These are phyloP conservation scores for Halictus rubicundus DNA, from an alignment of 1,140 invertebrate species.

Conservation along the genomic window DNA sequence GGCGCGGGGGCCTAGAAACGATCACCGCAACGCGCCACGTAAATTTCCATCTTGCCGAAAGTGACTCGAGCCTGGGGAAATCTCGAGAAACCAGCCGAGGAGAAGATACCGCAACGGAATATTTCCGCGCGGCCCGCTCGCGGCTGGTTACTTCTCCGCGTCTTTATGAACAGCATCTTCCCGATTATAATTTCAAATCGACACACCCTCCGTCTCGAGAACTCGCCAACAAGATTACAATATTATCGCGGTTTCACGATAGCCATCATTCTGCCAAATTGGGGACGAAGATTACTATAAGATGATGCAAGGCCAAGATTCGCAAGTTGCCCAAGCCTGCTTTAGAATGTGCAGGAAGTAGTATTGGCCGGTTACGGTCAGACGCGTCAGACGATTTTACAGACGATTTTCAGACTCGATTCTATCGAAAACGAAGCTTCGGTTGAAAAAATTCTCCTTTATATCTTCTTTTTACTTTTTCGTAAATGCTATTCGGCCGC, in stretches of 20 bases:
- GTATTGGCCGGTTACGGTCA: no score
- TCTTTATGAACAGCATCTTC: conserved; percentile 20
- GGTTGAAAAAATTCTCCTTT: no score
- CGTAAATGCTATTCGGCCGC: no score
- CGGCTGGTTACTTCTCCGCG: neutral
- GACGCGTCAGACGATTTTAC: no score
- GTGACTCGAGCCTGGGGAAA: conserved; percentile 30
- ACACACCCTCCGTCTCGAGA: neutral
- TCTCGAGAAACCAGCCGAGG: neutral
- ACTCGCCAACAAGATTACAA: conserved; percentile 8
- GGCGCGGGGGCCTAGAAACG: conserved; percentile 16
- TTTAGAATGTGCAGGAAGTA: no score
- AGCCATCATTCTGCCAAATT: conserved; percentile 4
- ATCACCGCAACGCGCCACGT: conserved; percentile 2
- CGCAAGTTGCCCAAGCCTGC: no score
- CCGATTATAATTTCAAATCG: conserved; percentile 48
- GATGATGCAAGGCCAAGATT: no score
- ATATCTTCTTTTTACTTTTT: no score
- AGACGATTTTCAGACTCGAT: no score
- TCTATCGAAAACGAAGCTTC: no score
- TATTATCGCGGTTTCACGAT: neutral
- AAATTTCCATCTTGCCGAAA: conserved; percentile 56
- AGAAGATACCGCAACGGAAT: conserved; percentile 42
- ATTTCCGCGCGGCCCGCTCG: conserved; percentile 14
- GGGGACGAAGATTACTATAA: conserved; percentile 18